Base-by-base conservation (phyloP, 2,113 vertebrate genomes). In the Saimiri boliviensis region DNA sequence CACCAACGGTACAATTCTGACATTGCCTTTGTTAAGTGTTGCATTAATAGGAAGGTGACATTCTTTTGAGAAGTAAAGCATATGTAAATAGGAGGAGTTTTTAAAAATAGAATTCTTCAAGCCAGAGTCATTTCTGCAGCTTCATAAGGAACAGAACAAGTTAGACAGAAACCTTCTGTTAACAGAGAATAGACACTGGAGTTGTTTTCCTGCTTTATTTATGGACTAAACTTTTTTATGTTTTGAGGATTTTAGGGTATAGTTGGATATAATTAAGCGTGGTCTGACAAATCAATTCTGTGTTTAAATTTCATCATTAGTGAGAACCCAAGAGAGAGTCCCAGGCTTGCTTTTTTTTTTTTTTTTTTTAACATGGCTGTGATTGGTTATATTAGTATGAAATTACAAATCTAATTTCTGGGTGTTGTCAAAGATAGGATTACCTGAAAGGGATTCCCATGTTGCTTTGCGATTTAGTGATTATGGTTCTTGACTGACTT, bases 401-500 rank as follows among this genome's bases (percentile, higher is more conserved):
- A 88, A 95, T 88, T 98, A 83, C 90, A 98, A 96, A 86, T 80
- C 83, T 95, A 88, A 94, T 96, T 98, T 97, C 89, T 98, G 95
- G 47, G 83, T 27, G 35, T 12, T 49, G 60, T 96, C 97, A 91
- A 93, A 42, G 49, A 47, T 9, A 82, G 82, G 93, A 66, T 98
- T 97, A 94, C 94, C 94, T 98, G 79, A 81, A 77, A 90, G 88
- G 95, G 83, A 79, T 94, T 87, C 40, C 92, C 94, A 86, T 90
- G 2, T 35, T 49, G 68, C 0, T 8, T 76, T 95, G 88, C 79
- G 89, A 95, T 97, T 96, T 98, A 95, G 73, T 73, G 81, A 97
- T 98, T 98, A 87, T 97, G 96, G 90, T 82, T 97, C 95, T 97
- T 97, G 96, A 97, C 90, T 85, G 98, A 97, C 97, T 96, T 94